Percentiles rank a stretch among this genome's conserved stretches.
Conservation (phyloP, 2,888 invertebrate genomes). For the Notodonta dromedarius region DNA sequence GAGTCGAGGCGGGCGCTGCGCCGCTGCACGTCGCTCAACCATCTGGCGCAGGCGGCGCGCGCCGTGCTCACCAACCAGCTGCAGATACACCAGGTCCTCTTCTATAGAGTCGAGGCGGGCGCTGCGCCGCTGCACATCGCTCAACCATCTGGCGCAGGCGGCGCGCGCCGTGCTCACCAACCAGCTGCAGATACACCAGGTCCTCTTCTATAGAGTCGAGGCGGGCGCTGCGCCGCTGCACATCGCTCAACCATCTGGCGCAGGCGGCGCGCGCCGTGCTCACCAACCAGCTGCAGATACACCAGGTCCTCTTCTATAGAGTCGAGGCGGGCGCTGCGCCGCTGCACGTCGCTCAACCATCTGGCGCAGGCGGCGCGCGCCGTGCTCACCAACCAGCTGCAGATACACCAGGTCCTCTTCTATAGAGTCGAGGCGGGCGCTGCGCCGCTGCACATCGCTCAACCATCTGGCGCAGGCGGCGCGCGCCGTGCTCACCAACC, state of each 20-base stretch:
- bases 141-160: conserved; percentile 98
- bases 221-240: conserved; percentile 94
- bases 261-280: conserved; percentile 97
- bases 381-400: conserved; percentile 96
- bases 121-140: conserved; percentile 96
- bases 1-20: conserved; percentile 81
- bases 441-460: conserved; percentile 96
- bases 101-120: conserved; percentile 69
- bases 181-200: conserved; percentile 96
- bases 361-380: conserved; percentile 98
- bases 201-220: too few relatives aligned
- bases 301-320: conserved; percentile 86
- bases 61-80: conserved; percentile 97
- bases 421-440: too few relatives aligned
- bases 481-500: conserved; percentile 97
- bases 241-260: conserved; percentile 98
- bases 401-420: conserved; percentile 90
- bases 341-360: conserved; percentile 99
- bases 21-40: too few relatives aligned
- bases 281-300: conserved; percentile 97
- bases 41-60: conserved; percentile 89
- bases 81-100: conserved; percentile 92
- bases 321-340: too few relatives aligned
- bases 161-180: conserved; percentile 98
- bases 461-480: conserved; percentile 99